Percentiles rank a stretch among this genome's conserved stretches.
Conservation (phyloP, 37 sponge, comb jelly and placozoan genomes). For the Chondrosia reniformis region DNA sequence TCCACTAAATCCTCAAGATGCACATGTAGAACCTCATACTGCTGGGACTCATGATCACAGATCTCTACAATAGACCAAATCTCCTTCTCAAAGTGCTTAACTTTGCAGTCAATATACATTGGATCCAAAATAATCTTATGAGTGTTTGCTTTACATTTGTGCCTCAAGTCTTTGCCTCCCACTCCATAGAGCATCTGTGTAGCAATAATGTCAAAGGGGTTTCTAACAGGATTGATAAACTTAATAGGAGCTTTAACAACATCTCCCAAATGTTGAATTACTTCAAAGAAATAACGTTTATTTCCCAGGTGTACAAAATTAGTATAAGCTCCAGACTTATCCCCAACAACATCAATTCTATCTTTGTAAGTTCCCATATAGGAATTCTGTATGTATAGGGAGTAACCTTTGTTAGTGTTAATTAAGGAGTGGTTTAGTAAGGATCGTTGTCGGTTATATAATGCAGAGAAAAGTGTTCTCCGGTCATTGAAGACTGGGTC, state of each 20-base stretch:
- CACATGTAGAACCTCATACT: background rate
- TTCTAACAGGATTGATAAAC: background rate
- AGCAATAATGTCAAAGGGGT: constrained; percentile 6
- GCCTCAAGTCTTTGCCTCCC: background rate
- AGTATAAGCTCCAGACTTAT: background rate
- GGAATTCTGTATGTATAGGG: background rate
- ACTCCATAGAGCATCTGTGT: background rate
- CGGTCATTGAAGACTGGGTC: background rate
- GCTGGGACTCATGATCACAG: no score
- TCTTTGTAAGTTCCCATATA: background rate
- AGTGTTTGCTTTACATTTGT: background rate
- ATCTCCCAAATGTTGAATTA: background rate
- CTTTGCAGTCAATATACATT: no score
- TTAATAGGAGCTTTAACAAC: background rate
- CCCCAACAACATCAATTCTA: background rate
- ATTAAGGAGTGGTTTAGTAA: background rate
- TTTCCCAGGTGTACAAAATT: background rate
- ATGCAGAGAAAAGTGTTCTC: background rate
- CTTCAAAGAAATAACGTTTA: background rate
- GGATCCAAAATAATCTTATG: no score
- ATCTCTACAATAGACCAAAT: no score
- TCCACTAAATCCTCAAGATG: background rate
- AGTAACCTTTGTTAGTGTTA: background rate
- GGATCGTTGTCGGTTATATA: background rate
- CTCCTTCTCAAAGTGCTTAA: no score